Base-by-base conservation (phyloP, 2,888 invertebrate species). In the Trichogramma evanescens region DNA sequence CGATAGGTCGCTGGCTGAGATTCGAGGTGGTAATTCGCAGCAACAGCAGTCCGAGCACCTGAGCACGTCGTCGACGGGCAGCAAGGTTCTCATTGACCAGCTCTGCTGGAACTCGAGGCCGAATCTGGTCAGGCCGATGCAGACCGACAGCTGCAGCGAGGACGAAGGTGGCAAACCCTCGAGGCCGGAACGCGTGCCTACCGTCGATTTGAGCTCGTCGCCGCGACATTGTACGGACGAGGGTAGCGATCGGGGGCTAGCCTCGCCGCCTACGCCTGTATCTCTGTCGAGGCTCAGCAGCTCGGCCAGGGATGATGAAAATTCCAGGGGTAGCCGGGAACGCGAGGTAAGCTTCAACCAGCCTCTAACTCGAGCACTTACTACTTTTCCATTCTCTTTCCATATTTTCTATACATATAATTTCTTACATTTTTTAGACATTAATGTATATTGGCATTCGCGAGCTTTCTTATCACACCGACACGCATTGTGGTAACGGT, bases 1-100 rank as follows among this genome's bases (percentile, higher is more conserved):
- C 2, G 26, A 26, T 26, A 26, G 5, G 54, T 55, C 10, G 51
- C 51, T 41, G 53, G 66, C 69, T 5, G 70, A 73, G 48, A 69
- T 71, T 50, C 78, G 80, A 45, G 82, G 73, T 43, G 83, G 82
- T 73, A 81, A 81, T 59, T 80, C 80, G 63, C 82, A 76, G 45
- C 82, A 82, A 72, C 81, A 81, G 58, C 80, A 80, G 61, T 80
- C 82, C 3, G 82, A 83, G 66, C 79, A 82, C 66, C 80, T 83
- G 79, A 82, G 82, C 61, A 3, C 26, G 26, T 45, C 45, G n/a
- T 45, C 45, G n/a, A 51, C 42, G 5, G 57, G 54, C 26, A 83
- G 83, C 78, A 84, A 84, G 75, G 83, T 85, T 7, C 78, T 87
- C 68, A 79, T 87, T 66, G 87, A 87, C 68, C 87, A 87, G 72